phyloP scores from a whole-genome alignment of 2,888 invertebrate species.

The Caenorhabditis becei region DNA sequence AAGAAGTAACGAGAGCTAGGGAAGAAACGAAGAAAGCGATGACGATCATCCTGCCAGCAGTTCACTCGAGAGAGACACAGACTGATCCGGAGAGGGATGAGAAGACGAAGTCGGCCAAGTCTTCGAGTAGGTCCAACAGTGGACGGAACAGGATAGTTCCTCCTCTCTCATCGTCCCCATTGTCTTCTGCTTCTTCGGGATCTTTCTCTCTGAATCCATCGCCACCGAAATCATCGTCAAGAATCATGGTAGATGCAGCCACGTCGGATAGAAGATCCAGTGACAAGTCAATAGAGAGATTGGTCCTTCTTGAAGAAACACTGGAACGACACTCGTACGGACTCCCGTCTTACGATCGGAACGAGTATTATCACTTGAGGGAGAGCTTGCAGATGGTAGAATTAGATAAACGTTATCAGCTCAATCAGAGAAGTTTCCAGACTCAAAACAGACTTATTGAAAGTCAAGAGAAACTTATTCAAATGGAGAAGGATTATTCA shows the following conservation, averaged over 20 bases:
- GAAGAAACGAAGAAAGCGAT: constrained; percentile 35
- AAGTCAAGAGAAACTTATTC: constrained; percentile 48
- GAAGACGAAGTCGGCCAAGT: no score
- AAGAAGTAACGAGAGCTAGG: constrained; percentile 19
- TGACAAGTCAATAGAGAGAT: constrained; percentile 4
- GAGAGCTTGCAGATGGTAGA: constrained; percentile 42
- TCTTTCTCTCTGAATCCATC: constrained; percentile 17
- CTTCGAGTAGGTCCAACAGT: not conserved
- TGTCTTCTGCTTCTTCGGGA: constrained; percentile 22
- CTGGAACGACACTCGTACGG: not conserved
- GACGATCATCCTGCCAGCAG: constrained; percentile 25
- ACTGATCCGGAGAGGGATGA: not conserved
- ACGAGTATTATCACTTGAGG: constrained; percentile 33
- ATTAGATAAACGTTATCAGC: not conserved
- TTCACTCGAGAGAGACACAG: constrained; percentile 30
- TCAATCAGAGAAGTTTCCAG: constrained; percentile 19
- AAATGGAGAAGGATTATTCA: constrained; percentile 46
- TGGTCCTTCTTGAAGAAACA: not conserved
- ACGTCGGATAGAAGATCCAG: constrained; percentile 20
- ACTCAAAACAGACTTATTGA: constrained; percentile 46
- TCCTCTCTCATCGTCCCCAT: constrained; percentile 2
- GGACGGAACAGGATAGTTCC: not conserved
- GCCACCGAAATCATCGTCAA: constrained; percentile 20
- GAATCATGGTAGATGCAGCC: not conserved
- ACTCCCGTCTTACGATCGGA: constrained; percentile 16